Base-by-base conservation (phyloP, 2,113 vertebrate genomes). In the Tenebrosternarchus preto region DNA sequence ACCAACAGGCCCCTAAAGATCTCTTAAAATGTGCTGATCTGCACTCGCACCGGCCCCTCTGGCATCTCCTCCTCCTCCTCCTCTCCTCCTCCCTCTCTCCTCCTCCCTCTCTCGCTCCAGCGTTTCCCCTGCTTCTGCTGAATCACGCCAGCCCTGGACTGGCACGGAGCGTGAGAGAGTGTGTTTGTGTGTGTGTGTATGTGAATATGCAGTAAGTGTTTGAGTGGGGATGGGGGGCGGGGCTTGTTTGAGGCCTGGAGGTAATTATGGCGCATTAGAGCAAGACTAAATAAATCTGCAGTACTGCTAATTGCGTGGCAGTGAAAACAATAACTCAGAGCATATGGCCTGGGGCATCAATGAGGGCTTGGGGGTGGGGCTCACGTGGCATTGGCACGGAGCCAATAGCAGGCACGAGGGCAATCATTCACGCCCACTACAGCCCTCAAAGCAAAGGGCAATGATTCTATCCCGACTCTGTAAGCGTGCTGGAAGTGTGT, bases 201-300 rank as follows among this genome's bases (percentile, higher is more conserved):
- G 88, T 81, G 81, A 82, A 46, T 46, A 9, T 46, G 39, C 39
- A 46, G 11, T 46, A 46, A 46, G 3, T 46, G 39, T 46, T 46
- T 46, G 84, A 83, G 61, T 36, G 33, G 22, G 27, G 43, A 17
- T n/a, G 55, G 46, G 78, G 83, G 86, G 86, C 29, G 85, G 84
- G 85, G 85, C 85, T 91, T 91, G 85, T 90, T 91, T 87, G 85
- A 73, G 88, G 90, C 91, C 92, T 90, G 91, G 75, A 92, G 93
- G 89, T 94, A 93, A 94, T 94, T 93, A 92, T 85, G 84, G 82
- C 88, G 90, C 92, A 93, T 94, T 93, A 93, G 92, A 89, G 91
- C 90, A 90, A 89, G 91, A 92, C 92, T 91, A 93, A 93, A 93
- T 92, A 93, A 92, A 93, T 92, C 90, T 89, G 89, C 90, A 90